Evolutionary conservation across 2,113 vertebrate species (phyloP), one percentile per base, ranked within the genome.

Genomic region (Aptenodytes patagonicus): DNA sequence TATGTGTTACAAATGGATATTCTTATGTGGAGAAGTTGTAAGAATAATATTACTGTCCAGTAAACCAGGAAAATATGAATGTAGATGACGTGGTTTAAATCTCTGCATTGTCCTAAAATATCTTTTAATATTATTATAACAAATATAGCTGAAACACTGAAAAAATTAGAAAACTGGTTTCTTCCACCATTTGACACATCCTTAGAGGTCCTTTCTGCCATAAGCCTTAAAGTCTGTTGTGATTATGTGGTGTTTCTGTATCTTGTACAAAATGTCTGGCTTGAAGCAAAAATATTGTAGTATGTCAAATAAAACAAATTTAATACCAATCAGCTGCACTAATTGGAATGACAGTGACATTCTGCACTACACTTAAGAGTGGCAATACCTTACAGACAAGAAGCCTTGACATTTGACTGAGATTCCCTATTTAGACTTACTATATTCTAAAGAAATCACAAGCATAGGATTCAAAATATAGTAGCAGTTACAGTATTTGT

Each of bases 331-430:
- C 78, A 96, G 87, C 89, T 87, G 91, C 93, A 66, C 90, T 97
- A 96, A 98, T 91, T 97, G 93, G 87, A 93, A 49, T 97, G 97
- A 97, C 86, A 97, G 80, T 94, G 94, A 93, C 97, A 97, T 94
- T 94, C 81, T 94, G 90, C 86, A 88, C 92, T 86, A 60, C 82
- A 93, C 75, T 97, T 95, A 82, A 68, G 90, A 73, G 78, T 80
- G 95, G 93, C 87, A 94, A 94, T 94, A 91, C 58, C 90, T 97
- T n/a, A 90, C 86, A 98, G 97, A 97, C 88, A 98, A 96, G 85
- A 93, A 62, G 38, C 13, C 87, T 95, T 95, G 83, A 96, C 95
- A 92, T 97, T 97, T 97, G 95, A 93, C 89, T 87, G 83, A 96
- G 87, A 64, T 44, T 83, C 83, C 89, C 80, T 96, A 69, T 36